phyloP scores from a whole-genome alignment of 2,888 invertebrate species.

The Apodemia zela region DNA sequence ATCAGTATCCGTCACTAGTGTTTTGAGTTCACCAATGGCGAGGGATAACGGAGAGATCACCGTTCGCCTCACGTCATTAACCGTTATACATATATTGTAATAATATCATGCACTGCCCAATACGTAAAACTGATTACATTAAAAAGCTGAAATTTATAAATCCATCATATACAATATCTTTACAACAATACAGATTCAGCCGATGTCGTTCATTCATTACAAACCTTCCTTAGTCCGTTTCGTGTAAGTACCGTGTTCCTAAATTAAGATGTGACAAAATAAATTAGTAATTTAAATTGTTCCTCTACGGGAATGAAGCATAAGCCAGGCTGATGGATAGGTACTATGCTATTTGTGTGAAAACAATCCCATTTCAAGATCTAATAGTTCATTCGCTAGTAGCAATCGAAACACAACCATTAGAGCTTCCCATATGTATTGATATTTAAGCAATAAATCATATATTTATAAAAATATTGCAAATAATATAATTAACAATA shows the following conservation, averaged over 20 bases:
- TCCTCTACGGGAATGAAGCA: conserved; percentile 24
- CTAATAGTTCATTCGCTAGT: conserved; percentile 14
- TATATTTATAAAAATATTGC: conserved; percentile 58
- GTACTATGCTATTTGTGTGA: conserved; percentile 19
- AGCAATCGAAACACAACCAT: conserved; percentile 25
- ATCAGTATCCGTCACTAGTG: background rate
- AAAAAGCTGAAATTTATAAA: conserved; percentile 71
- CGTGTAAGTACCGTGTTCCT: conserved; percentile 62
- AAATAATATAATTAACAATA: conserved; percentile 51
- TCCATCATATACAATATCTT: conserved; percentile 65
- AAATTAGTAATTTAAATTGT: conserved; percentile 22
- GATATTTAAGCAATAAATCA: conserved; percentile 53
- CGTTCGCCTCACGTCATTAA: conserved; percentile 15
- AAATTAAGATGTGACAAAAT: conserved; percentile 38
- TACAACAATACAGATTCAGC: conserved; percentile 45
- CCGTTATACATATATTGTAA: conserved; percentile 21
- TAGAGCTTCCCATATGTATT: conserved; percentile 38
- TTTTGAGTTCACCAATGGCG: conserved; percentile 21
- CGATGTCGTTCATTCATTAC: conserved; percentile 46
- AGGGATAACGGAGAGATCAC: conserved; percentile 17
- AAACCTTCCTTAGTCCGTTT: conserved; percentile 34
- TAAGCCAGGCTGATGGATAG: conserved; percentile 14
- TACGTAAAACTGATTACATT: conserved; percentile 64
- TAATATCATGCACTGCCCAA: conserved; percentile 55
- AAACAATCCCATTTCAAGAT: conserved; percentile 14